phyloP scores from a whole-genome alignment of 2,113 vertebrate genomes.

The Malaclemys terrapin region DNA sequence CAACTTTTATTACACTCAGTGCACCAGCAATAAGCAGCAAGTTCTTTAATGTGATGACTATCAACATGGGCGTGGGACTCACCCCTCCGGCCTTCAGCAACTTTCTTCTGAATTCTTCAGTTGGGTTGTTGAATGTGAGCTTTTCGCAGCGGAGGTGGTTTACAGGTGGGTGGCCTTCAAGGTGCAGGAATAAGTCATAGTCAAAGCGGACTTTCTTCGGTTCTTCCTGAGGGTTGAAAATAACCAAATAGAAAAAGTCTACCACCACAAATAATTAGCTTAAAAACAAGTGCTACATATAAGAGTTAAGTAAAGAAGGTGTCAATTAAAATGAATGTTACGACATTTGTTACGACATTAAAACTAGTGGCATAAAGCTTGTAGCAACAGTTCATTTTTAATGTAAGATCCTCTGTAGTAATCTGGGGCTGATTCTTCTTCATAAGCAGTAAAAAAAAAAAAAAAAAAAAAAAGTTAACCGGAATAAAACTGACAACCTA shows the following conservation, averaged over 20 bases:
- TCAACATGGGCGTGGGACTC: constrained; percentile 62
- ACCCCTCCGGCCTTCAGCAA: constrained; percentile 92
- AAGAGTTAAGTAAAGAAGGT: neutral
- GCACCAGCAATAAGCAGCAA: constrained; percentile 20
- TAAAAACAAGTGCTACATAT: constrained; percentile 17
- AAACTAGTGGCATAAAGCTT: neutral
- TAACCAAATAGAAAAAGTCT: constrained; percentile 58
- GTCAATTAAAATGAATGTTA: constrained; percentile 8
- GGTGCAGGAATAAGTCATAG: constrained; percentile 94
- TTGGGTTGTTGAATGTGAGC: constrained; percentile 93
- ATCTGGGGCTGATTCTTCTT: neutral
- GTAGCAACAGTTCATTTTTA: neutral
- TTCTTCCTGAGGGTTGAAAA: constrained; percentile 86
- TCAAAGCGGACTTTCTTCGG: constrained; percentile 94
- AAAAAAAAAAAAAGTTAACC: neutral
- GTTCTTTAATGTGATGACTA: constrained; percentile 27
- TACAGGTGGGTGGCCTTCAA: constrained; percentile 93
- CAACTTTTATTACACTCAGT: constrained; percentile 7
- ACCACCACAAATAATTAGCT: constrained; percentile 28
- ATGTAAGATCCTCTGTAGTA: neutral
- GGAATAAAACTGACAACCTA: neutral
- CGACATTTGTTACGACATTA: neutral
- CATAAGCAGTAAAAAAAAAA: neutral
- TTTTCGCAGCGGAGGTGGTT: constrained; percentile 95
- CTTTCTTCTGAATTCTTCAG: constrained; percentile 91